Base-by-base conservation (phyloP, 2,113 vertebrate species). In the Triplophysa tibetana region DNA sequence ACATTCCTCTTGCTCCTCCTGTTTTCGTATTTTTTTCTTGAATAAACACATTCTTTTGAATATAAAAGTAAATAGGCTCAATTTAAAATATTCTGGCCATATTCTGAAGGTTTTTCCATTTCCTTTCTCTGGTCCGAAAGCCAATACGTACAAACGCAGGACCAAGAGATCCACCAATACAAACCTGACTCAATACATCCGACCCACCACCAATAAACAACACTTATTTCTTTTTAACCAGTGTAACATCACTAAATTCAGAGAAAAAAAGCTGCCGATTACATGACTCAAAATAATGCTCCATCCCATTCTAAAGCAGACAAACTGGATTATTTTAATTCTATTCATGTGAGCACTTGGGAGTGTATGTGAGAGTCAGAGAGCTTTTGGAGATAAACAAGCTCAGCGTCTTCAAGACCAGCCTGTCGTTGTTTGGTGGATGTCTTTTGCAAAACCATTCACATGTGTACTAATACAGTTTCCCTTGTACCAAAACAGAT, bases 261-360 rank as follows among this genome's bases (percentile, higher is more conserved):
- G 38, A n/a, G 45, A 33, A 38, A 17, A n/a, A 19, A 23, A 48
- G n/a, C 63, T 10, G 12, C 11, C 0, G 19, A 58, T 26, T 45
- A 24, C 65, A 65, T 6, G 73, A 61, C 82, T 80, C 58, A 2
- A 9, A 41, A 62, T 72, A 2, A 75, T 33, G 45, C 19, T 2
- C 21, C 38, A 74, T 68, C 41, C 41, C 33, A 80, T n/a, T 21
- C 43, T 77, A 72, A 75, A 48, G 33, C 64, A 24, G 52, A 24
- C 52, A 48, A 78, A 81, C 38, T 78, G 83, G 79, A 78, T 78
- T 66, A 58, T 58, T 75, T 45, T 74, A 84, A 75, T 56, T 50
- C 70, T 56, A 38, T 24, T 84, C 83, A 63, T 50, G 69, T 70
- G 75, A 50, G 16, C 26, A 29, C 77, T 54, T 10, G 38, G 29